A percentile compares a stretch with the other conserved stretches of the same genome.
Conservation (phyloP, 2,113 vertebrate genomes). For the Hippocampus comes region DNA sequence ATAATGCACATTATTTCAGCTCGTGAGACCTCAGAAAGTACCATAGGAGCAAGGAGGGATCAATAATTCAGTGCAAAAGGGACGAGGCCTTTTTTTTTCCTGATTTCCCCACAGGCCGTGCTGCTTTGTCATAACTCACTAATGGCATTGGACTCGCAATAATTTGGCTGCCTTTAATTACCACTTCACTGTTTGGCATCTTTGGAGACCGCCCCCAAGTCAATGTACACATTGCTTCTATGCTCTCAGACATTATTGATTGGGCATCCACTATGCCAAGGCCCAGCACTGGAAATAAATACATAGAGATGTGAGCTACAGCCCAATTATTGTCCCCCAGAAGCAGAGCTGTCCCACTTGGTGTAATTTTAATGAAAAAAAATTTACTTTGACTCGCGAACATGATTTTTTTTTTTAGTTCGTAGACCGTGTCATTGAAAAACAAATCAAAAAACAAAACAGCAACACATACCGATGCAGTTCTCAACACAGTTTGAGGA, state of each 20-base stretch:
- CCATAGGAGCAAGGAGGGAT: neutral
- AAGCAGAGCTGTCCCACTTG: neutral
- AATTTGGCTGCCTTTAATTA: slow-evolving; percentile 12
- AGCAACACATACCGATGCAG: too few species aligned
- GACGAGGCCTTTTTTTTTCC: slow-evolving; percentile 6
- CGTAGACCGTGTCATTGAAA: too few species aligned
- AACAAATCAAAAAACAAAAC: too few species aligned
- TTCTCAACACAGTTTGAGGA: too few species aligned
- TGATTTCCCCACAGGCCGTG: slow-evolving; percentile 31
- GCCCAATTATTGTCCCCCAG: neutral
- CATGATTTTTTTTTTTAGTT: too few species aligned
- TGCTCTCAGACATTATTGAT: neutral
- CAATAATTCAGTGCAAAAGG: slow-evolving; percentile 33
- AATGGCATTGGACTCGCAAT: slow-evolving; percentile 5
- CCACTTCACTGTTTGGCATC: slow-evolving; percentile 6
- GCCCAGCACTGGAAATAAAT: neutral
- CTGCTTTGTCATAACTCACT: slow-evolving; percentile 18
- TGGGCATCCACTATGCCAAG: neutral
- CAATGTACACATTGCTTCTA: neutral
- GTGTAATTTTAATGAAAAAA: neutral
- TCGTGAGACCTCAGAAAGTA: neutral
- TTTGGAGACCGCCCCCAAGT: slow-evolving; percentile 8
- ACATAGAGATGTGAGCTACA: neutral
- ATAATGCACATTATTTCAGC: slow-evolving; percentile 3
- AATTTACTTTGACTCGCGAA: too few species aligned